Conservation (phyloP, 1,140 invertebrate genomes). For the Augochlora pura region DNA sequence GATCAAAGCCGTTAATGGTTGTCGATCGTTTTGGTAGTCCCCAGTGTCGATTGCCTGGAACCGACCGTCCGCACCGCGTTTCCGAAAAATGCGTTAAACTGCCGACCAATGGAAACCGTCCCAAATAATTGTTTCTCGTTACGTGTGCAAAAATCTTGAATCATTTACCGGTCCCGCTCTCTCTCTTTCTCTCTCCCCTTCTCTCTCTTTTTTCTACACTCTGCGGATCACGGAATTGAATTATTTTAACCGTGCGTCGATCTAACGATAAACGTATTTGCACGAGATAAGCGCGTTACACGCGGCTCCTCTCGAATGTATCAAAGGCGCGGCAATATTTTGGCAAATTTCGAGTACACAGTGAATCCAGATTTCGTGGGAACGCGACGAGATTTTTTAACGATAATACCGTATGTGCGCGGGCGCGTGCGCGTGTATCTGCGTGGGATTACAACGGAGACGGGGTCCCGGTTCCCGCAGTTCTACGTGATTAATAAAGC, state of each 20-base stretch:
- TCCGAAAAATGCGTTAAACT: constrained; percentile 48
- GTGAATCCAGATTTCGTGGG: no score
- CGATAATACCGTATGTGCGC: no score
- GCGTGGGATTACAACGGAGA: no score
- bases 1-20: constrained; percentile 57
- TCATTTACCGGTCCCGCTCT: not conserved
- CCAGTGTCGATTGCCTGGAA: constrained; percentile 45
- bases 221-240: not conserved
- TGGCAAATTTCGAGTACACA: not conserved
- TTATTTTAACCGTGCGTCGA: not conserved
- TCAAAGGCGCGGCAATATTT: not conserved
- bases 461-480: no score
- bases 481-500: no score
- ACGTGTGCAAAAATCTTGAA: not conserved
- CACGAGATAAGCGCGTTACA: not conserved
- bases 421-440: no score
- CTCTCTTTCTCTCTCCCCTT: not conserved
- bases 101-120: constrained; percentile 11
- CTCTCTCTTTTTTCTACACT: not conserved
- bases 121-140: constrained; percentile 49
- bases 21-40: constrained; percentile 49
- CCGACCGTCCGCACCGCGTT: constrained; percentile 3
- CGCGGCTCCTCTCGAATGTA: no score
- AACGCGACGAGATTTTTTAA: no score
- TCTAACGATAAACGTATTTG: not conserved